Evolutionary conservation across 2,113 vertebrate species (phyloP).

Genomic region (Diadophis punctatus): DNA sequence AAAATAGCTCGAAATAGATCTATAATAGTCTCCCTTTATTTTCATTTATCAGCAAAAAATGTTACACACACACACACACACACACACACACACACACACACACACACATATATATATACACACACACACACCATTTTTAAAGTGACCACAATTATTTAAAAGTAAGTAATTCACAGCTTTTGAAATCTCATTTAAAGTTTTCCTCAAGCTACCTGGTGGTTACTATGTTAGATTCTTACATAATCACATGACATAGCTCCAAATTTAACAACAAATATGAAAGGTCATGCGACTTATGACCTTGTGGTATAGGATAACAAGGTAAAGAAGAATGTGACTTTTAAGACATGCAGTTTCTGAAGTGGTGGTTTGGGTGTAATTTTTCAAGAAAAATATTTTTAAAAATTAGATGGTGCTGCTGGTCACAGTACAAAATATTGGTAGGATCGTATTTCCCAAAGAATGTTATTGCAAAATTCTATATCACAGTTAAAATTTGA

Average conservation of each 20-base stretch:
- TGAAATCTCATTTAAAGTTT: not conserved
- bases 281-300: slow-evolving; percentile 2
- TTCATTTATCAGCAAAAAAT: too few relatives aligned
- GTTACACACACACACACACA: too few relatives aligned
- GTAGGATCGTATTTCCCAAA: not conserved
- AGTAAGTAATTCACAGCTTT: not conserved
- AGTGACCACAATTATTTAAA: not conserved
- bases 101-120: too few relatives aligned
- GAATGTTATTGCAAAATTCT: not conserved
- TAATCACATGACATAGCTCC: not conserved
- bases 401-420: not conserved
- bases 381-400: not conserved
- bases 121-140: not conserved
- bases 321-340: not conserved
- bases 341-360: not conserved
- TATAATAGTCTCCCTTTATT: too few relatives aligned
- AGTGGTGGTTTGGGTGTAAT: not conserved
- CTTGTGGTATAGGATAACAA: not conserved
- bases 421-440: not conserved
- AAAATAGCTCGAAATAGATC: too few relatives aligned
- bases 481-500: not conserved
- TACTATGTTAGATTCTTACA: not conserved
- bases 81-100: too few relatives aligned
- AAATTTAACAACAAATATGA: slow-evolving; percentile 1
- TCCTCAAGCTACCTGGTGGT: not conserved